Percentiles rank a stretch among this genome's conserved stretches.
Conservation (phyloP, 2,888 invertebrate species). For the Piscicola geometra region DNA sequence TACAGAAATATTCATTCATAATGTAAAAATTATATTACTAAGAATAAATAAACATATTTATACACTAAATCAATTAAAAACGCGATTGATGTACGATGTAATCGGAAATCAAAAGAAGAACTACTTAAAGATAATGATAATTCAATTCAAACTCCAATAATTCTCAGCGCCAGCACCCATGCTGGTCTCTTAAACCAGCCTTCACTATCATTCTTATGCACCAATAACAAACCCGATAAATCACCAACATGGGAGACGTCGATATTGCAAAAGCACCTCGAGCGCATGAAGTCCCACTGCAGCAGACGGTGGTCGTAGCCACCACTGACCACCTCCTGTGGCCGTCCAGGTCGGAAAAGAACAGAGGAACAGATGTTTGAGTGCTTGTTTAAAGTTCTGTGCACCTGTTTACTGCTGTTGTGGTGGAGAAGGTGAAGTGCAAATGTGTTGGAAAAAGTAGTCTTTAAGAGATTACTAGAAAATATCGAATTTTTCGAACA, state of each 20-base stretch:
- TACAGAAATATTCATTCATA: no score
- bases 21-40: no score
- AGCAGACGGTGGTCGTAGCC: constrained; percentile 52
- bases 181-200: no score
- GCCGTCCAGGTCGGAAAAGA: constrained; percentile 48
- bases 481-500: not conserved
- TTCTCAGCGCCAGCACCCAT: no score
- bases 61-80: no score
- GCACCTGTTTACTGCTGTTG: constrained; percentile 15
- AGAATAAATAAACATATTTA: no score
- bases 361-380: constrained; percentile 53
- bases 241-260: not conserved
- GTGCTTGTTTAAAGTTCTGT: constrained; percentile 52
- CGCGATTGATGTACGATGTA: no score
- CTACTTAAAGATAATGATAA: no score
- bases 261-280: constrained; percentile 48
- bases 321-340: constrained; percentile 51
- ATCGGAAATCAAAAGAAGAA: no score
- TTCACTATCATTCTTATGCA: no score
- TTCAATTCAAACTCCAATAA: no score
- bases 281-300: constrained; percentile 53
- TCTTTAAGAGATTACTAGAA: not conserved
- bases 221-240: not conserved
- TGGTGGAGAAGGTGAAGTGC: not conserved
- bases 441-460: no score